Base-by-base conservation (phyloP, 2,797 vertebrate species). In the Thunnus albacares region DNA sequence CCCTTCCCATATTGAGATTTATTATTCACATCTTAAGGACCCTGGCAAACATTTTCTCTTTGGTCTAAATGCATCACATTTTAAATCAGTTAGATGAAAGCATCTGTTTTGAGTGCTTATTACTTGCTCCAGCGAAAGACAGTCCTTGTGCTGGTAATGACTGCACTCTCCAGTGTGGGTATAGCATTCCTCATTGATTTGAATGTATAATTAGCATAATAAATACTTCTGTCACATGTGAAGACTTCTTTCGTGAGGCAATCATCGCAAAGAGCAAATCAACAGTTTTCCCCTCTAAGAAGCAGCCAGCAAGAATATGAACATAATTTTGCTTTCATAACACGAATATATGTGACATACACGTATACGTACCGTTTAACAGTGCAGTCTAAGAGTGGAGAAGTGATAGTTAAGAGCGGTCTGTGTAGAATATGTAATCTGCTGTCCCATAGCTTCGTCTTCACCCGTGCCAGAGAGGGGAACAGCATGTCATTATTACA, bases 151-250 rank as follows among this genome's bases (percentile, higher is more conserved):
- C 76, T 53, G 76, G 80, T 93, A 93, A 93, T 90, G 92, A 91
- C 89, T 80, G 87, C 87, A 85, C 89, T 93, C 85, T 90, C 81
- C 87, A 75, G 77, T 84, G 85, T 60, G 87, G 75, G 87, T 77
- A 84, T 81, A 82, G 87, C 67, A 24, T 85, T 89, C 77, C 90
- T 90, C 69, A 75, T 92, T 95, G 92, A 93, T 93, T 93, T 93
- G 89, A 93, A 93, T 92, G 84, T 90, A 88, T 92, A 92, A 93
- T 95, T 94, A 94, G 90, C 94, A 94, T 94, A 93, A 94, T 92
- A 92, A 94, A 94, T 92, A 89, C 90, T 90, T 90, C 77, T 90
- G 86, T 85, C 74, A 82, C 88, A 84, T 92, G 86, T 91, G 90
- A 89, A 75, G 85, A 84, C 76, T 90, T 87, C 83, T 94, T 92